Conservation (phyloP, 2,113 vertebrate genomes). For the Gambusia holbrooki region DNA sequence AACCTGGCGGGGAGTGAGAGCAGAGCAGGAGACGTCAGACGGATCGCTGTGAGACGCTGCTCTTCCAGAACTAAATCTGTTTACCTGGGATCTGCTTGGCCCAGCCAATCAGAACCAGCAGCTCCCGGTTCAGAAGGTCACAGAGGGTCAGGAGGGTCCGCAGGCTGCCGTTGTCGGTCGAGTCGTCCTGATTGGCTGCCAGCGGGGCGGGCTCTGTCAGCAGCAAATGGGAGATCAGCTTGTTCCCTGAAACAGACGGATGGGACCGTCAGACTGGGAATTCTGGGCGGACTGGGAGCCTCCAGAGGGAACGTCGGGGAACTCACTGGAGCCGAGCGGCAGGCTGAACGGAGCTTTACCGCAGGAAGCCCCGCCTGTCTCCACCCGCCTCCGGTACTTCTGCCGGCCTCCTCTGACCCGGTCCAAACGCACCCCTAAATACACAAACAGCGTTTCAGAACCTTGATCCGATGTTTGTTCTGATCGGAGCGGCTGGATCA, state of each 20-base stretch:
- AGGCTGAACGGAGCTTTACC: conserved; percentile 37
- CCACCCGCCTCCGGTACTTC: conserved; percentile 79
- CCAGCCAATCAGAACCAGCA: conserved; percentile 82
- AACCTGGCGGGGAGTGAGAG: conserved; percentile 57
- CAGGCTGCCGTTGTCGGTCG: conserved; percentile 72
- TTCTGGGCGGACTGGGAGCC: neutral
- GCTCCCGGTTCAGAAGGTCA: conserved; percentile 82
- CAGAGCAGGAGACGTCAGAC: no score
- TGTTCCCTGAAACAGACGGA: conserved; percentile 71
- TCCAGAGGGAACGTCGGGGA: neutral
- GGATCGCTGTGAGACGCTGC: no score
- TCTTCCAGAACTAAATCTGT: no score
- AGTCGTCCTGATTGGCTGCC: conserved; percentile 73
- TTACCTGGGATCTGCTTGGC: conserved; percentile 84
- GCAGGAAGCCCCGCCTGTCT: conserved; percentile 41
- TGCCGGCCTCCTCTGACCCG: conserved; percentile 78
- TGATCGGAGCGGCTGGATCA: no score
- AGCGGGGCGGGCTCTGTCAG: conserved; percentile 75
- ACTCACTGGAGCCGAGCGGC: conserved; percentile 20
- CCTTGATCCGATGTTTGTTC: neutral
- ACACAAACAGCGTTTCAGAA: neutral
- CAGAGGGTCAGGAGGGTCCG: conserved; percentile 78
- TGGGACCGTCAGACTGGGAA: neutral
- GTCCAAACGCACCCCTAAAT: conserved; percentile 80
- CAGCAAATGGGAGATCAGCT: conserved; percentile 78